These are phyloP conservation scores for Babyrousa celebensis DNA, from an alignment of 2,797 vertebrate genomes.

Conservation along the genomic window DNA sequence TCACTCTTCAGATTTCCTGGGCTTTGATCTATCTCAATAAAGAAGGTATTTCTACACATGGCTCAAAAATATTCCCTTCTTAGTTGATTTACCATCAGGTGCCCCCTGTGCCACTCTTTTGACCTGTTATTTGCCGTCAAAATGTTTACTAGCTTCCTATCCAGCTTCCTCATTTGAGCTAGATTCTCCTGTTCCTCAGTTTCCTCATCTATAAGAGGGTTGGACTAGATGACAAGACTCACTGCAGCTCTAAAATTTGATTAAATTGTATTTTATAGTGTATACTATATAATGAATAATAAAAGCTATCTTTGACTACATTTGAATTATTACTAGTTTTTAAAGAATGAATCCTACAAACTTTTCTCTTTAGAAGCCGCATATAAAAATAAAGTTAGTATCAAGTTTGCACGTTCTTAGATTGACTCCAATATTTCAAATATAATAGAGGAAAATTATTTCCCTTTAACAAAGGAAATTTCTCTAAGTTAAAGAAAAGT, in stretches of 20 bases:
- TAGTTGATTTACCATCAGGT: neutral
- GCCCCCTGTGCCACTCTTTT: neutral
- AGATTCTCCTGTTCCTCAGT: neutral
- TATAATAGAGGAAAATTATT: slow-evolving; percentile 31
- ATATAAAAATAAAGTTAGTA: slow-evolving; percentile 44
- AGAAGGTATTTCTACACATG: neutral
- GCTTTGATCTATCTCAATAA: slow-evolving; percentile 15
- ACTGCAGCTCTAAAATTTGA: slow-evolving; percentile 41
- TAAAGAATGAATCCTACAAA: slow-evolving; percentile 28
- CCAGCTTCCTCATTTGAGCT: slow-evolving; percentile 14
- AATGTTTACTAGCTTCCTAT: neutral
- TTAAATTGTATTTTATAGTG: slow-evolving; percentile 32
- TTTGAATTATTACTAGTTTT: slow-evolving; percentile 40
- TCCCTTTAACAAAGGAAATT: slow-evolving; percentile 65
- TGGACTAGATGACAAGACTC: neutral
- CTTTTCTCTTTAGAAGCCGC: slow-evolving; percentile 34
- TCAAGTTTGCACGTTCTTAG: neutral
- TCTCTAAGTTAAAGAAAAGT: slow-evolving; percentile 41
- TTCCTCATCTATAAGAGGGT: neutral
- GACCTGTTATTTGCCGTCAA: neutral
- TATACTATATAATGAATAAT: slow-evolving; percentile 16
- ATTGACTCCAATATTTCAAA: slow-evolving; percentile 54
- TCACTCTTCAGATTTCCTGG: slow-evolving; percentile 2
- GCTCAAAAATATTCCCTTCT: neutral
- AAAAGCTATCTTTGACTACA: neutral